Evolutionary conservation across 2,888 invertebrate genomes (phyloP), one percentile per base, ranked within the genome.

Genomic region (Trilocha varians): DNA sequence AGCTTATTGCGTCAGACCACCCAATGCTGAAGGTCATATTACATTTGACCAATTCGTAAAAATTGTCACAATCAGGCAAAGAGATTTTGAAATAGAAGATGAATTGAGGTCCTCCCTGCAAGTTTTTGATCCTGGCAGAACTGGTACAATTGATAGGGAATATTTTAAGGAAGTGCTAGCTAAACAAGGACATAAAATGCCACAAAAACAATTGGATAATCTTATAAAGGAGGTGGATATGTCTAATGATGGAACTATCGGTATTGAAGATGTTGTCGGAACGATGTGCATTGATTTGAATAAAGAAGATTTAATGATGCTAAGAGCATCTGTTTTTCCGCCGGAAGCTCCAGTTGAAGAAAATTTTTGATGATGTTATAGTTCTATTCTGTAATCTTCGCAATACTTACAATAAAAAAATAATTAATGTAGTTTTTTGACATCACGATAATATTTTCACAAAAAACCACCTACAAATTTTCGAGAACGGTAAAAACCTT

Each of bases 201-300:
- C 60, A 1, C 59, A 57, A 13, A 78, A 66, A 45, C 52, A 53
- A 37, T 41, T 82, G 16, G 73, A 80, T 41, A 70, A 65, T 48
- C 62, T 84, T 14, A 72, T 84, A 36, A 83, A 82, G 53, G 84
- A 84, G 57, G 75, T 83, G 3, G 84, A 84, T 44, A 62, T 84
- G 48, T 65, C 62, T 40, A 79, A 80, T 45, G 84, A 84, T 49
- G 84, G 84, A 13, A 78, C 75, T 4, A 68, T 84, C 42, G 79
- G 79, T 15, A 59, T 83, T 34, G 83, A 83, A 44, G 84, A 84
- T 46, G 68, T 80, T 4, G 69, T 84, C 4, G 83, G 78, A n/a
- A 82, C 83, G 9, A 70, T 84, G 68, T 72, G 78, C 40, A 72
- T 83, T 32, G 84, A 84, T 55, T 62, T 84, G 41, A 82, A 78